Evolutionary conservation across 2,113 vertebrate genomes (phyloP).

Genomic region (Podarcis muralis): DNA sequence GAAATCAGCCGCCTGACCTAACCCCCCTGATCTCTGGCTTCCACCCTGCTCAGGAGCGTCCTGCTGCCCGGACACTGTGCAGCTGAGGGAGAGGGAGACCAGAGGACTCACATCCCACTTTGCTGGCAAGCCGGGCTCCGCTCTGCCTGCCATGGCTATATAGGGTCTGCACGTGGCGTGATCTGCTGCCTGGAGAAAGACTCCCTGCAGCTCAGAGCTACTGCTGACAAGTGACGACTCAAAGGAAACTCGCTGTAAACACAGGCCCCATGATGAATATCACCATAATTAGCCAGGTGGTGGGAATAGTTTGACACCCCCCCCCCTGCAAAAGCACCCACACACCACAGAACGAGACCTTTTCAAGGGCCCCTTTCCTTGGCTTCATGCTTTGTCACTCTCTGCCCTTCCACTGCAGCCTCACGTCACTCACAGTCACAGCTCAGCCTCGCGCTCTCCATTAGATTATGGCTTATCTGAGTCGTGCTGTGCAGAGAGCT

Average conservation of each 20-base stretch:
- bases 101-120: not conserved
- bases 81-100: not conserved
- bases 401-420: not conserved
- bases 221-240: conserved; percentile 14
- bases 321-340: not conserved
- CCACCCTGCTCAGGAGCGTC: not conserved
- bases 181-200: not conserved
- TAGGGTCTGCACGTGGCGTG: conserved; percentile 1
- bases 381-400: not conserved
- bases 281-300: conserved; percentile 31
- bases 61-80: not conserved
- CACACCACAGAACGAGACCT: not conserved
- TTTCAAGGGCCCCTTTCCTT: not conserved
- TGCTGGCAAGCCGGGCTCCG: not conserved
- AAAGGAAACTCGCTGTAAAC: conserved; percentile 44
- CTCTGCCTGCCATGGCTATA: conserved; percentile 18
- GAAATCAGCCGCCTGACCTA: not conserved
- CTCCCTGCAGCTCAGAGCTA: not conserved
- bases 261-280: not conserved
- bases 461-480: not conserved
- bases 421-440: not conserved
- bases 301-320: not conserved
- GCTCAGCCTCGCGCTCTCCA: not conserved
- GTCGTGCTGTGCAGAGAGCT: not conserved
- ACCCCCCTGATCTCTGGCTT: not conserved